These are phyloP conservation scores for Cryptomyrus ogoouensis DNA, from an alignment of 2,113 vertebrate genomes.

Conservation along the genomic window DNA sequence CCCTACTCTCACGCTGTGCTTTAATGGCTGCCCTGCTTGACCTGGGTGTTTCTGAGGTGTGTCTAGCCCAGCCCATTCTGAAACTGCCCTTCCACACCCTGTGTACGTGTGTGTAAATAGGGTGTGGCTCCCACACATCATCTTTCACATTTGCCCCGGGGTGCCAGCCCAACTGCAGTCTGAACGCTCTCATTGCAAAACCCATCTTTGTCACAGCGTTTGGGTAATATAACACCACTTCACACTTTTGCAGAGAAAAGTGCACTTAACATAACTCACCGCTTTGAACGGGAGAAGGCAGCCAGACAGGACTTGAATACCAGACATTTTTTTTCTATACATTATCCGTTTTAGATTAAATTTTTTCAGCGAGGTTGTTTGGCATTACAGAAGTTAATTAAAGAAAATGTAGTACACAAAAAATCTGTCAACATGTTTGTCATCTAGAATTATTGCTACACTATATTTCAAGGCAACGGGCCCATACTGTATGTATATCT, in stretches of 20 bases:
- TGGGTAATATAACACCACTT: neutral
- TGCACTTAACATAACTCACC: neutral
- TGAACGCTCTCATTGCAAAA: neutral
- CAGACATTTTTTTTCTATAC: neutral
- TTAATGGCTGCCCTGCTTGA: conserved; percentile 1
- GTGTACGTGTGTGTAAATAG: neutral
- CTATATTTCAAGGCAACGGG: neutral
- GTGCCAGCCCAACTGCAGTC: neutral
- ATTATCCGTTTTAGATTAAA: neutral
- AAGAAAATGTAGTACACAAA: neutral
- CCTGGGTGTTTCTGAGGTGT: conserved; percentile 5
- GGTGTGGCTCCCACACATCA: conserved; percentile 10
- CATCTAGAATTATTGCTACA: neutral
- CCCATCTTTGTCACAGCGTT: neutral
- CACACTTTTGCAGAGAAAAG: neutral
- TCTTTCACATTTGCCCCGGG: neutral
- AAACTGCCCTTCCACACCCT: conserved; percentile 5
- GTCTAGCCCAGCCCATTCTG: neutral
- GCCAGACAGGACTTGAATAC: neutral
- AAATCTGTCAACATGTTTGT: neutral
- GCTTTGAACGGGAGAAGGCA: neutral
- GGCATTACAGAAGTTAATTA: neutral
- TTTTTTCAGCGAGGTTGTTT: neutral
- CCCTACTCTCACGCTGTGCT: neutral
- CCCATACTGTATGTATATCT: neutral